Conservation (phyloP, 1,140 invertebrate species). For the Antheraea mylitta region DNA sequence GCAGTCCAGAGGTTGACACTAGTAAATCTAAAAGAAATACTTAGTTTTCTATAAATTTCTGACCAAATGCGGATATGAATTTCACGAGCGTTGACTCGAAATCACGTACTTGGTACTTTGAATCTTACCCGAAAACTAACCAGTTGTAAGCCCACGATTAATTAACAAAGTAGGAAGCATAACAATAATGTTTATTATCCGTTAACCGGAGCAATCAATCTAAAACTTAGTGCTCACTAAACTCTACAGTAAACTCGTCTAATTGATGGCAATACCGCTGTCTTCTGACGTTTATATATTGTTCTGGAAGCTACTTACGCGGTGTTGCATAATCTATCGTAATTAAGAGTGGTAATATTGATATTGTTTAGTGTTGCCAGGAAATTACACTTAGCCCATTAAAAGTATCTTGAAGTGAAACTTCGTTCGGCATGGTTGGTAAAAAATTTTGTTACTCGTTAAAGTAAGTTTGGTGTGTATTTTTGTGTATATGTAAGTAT, state of each 20-base stretch:
- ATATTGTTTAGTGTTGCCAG: background rate
- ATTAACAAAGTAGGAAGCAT: background rate
- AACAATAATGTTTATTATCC: background rate
- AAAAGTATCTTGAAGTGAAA: no score
- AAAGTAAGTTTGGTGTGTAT: no score
- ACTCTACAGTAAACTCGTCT: background rate
- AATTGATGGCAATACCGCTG: background rate
- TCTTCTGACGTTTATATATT: background rate
- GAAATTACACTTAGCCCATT: background rate
- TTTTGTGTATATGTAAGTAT: no score
- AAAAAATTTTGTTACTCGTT: no score
- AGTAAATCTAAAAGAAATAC: no score
- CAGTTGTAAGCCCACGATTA: background rate
- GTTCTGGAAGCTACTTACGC: background rate
- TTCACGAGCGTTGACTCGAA: no score
- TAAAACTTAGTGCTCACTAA: conserved; percentile 1
- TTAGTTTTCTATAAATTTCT: no score
- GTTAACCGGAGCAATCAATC: background rate
- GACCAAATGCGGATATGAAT: no score
- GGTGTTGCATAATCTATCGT: background rate
- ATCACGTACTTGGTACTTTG: no score
- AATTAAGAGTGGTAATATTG: background rate
- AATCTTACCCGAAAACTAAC: no score
- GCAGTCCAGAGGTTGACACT: no score
- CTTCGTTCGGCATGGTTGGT: no score